Conservation (phyloP, 1,140 invertebrate genomes). For the Meteorus sp. region DNA sequence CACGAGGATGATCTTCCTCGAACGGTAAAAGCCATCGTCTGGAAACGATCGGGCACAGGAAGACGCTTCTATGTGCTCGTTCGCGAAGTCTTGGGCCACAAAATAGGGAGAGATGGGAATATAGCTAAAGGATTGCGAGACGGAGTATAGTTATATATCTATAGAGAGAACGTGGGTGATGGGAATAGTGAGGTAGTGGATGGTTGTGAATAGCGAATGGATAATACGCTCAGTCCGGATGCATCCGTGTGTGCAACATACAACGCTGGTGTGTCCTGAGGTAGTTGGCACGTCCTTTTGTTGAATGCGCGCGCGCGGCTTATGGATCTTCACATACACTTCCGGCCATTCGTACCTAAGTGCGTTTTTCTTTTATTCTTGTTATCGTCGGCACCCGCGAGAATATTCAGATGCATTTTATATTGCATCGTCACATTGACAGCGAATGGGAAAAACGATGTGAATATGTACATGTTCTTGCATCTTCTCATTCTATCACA, state of each 20-base stretch:
- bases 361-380: not conserved
- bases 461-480: too few relatives aligned
- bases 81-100: not conserved
- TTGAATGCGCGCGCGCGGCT: conserved; percentile 9
- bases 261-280: conserved; percentile 2
- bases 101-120: not conserved
- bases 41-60: conserved; percentile 29
- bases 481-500: conserved; percentile 6
- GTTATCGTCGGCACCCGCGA: not conserved
- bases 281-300: conserved; percentile 14
- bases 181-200: conserved; percentile 2
- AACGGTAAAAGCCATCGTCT: conserved; percentile 33
- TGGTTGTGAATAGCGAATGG: conserved; percentile 12
- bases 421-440: not conserved
- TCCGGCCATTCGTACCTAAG: conserved; percentile 9
- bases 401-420: not conserved
- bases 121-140: not conserved
- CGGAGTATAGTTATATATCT: conserved; percentile 1
- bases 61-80: conserved; percentile 11
- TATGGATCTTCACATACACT: conserved; percentile 3
- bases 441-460: not conserved
- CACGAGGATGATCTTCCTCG: conserved; percentile 33
- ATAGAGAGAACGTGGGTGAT: not conserved
- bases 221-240: conserved; percentile 21
- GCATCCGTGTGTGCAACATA: conserved; percentile 2